Evolutionary conservation across 1,140 invertebrate species (phyloP), one percentile per base, ranked within the genome.

Genomic region (Physella acuta): DNA sequence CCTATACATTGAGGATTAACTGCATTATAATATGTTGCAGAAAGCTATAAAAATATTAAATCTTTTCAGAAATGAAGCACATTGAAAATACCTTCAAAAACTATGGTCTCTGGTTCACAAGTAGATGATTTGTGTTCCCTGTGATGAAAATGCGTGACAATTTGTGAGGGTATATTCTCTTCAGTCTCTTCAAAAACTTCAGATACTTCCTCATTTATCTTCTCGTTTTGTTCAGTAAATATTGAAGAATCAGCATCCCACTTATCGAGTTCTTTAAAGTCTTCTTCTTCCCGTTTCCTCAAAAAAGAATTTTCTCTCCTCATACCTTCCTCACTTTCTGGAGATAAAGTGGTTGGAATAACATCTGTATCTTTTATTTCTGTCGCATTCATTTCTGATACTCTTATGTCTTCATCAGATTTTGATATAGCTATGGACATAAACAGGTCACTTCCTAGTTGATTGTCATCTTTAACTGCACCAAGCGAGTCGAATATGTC

Each of bases 51-150:
- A n/a, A n/a, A n/a, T n/a, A n/a, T n/a, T n/a, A n/a, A n/a, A n/a
- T n/a, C n/a, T n/a, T n/a, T n/a, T n/a, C n/a, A n/a, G n/a, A n/a
- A n/a, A n/a, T n/a, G n/a, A n/a, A n/a, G n/a, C n/a, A n/a, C n/a
- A n/a, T n/a, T n/a, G n/a, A n/a, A n/a, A n/a, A 70, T 68, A 64
- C 73, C 67, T 60, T 78, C 71, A 72, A 78, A 79, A 17, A 74
- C 72, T 20, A 79, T 74, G 61, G 74, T 76, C 55, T 78, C 76
- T 51, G 76, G 73, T 62, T 79, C 74, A 34, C 62, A 71, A 31
- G 63, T 26, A 2, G 73, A 70, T 39, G 70, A 56, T 17, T 52
- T 71, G 34, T 71, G 67, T 55, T 74, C 70, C 31, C 70, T 44
- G 49, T 67, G 58, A 33, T 28, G 34, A 64, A 62, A 39, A 33